Percentiles rank a stretch among this genome's conserved stretches.
These are phyloP conservation scores for Peromyscus eremicus DNA, from an alignment of 2,797 vertebrate genomes.

Conservation along the genomic window DNA sequence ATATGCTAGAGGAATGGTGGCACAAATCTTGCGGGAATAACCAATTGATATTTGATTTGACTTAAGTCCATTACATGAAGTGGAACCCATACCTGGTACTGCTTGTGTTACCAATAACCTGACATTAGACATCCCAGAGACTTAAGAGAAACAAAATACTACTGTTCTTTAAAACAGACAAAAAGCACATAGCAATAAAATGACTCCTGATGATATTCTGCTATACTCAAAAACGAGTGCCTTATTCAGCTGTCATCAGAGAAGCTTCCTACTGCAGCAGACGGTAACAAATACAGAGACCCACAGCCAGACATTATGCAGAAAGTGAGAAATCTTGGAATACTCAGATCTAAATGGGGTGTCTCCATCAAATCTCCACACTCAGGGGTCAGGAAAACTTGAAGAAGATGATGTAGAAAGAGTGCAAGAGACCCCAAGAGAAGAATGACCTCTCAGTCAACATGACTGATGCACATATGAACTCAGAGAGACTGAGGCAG, in stretches of 20 bases:
- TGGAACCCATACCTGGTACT: not conserved
- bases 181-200: not conserved
- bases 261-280: not conserved
- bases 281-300: not conserved
- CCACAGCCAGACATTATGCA: not conserved
- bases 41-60: not conserved
- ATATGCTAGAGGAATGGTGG: not conserved
- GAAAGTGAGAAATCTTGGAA: not conserved
- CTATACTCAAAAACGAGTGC: not conserved
- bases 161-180: not conserved
- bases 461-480: not conserved
- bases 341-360: too few species aligned
- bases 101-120: not conserved
- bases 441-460: not conserved
- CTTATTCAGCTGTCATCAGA: not conserved
- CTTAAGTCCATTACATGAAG: not conserved
- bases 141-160: not conserved
- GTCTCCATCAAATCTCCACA: too few species aligned
- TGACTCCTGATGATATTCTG: not conserved
- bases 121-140: not conserved
- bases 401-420: not conserved
- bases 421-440: not conserved
- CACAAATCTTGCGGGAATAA: not conserved
- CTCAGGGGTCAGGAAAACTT: not conserved
- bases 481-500: not conserved